Percentiles rank a stretch among this genome's conserved stretches.
These are phyloP conservation scores for Chaetogeoica ovagalla DNA, from an alignment of 2,888 invertebrate genomes.

Conservation along the genomic window DNA sequence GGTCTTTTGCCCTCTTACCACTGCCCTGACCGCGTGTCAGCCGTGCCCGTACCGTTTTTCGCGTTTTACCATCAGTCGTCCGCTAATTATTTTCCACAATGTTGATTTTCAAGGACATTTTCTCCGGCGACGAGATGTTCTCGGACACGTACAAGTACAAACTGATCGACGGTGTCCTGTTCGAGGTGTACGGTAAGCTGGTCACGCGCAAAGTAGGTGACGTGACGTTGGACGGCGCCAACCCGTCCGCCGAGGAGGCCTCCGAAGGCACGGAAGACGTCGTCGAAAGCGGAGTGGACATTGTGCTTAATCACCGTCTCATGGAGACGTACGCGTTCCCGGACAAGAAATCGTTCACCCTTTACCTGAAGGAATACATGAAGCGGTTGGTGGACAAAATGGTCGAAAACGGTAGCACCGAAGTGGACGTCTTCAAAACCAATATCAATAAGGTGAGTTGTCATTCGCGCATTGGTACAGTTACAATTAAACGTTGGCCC, in stretches of 20 bases:
- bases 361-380: constrained; percentile 95
- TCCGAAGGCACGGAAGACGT: constrained; percentile 77
- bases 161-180: constrained; percentile 87
- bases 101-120: constrained; percentile 94
- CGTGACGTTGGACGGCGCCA: constrained; percentile 81
- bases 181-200: constrained; percentile 90
- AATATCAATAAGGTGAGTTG: constrained; percentile 82
- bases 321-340: constrained; percentile 81
- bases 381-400: constrained; percentile 68
- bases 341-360: constrained; percentile 89
- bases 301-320: constrained; percentile 89
- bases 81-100: constrained; percentile 68
- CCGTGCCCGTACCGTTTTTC: neutral
- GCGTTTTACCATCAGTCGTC: neutral
- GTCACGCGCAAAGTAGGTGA: constrained; percentile 76
- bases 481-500: too few relatives aligned
- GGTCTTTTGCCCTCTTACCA: constrained; percentile 49
- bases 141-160: constrained; percentile 94
- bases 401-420: constrained; percentile 69
- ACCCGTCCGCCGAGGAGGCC: constrained; percentile 91
- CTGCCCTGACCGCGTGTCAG: constrained; percentile 44
- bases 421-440: constrained; percentile 84
- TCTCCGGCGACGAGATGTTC: constrained; percentile 98
- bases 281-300: constrained; percentile 84
- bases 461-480: neutral